phyloP scores from a whole-genome alignment of 2,888 invertebrate species.

The Mimumesa dahlbomi region DNA sequence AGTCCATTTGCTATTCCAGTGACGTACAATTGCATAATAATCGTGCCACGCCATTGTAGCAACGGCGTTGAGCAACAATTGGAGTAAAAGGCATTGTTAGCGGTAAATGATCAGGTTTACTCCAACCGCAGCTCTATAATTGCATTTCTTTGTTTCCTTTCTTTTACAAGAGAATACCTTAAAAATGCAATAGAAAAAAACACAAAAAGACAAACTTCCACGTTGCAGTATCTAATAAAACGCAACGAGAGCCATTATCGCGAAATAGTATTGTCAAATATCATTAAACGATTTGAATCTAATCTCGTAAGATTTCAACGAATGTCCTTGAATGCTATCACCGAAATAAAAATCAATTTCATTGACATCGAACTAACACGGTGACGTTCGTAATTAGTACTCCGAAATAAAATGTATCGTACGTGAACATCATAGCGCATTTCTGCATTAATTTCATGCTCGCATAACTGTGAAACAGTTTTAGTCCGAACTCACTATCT shows the following conservation, averaged over 20 bases:
- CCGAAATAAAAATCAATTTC: no score
- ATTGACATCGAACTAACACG: no score
- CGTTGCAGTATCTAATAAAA: no score
- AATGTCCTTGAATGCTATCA: no score
- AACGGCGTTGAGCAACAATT: conserved; percentile 54
- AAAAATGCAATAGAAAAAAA: no score
- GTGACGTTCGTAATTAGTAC: no score
- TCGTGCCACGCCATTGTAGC: conserved; percentile 36
- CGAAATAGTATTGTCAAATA: no score
- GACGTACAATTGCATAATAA: conserved; percentile 62
- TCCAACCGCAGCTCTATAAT: conserved; percentile 9
- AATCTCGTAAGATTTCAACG: no score
- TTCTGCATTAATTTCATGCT: conserved; percentile 67
- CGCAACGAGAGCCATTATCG: no score
- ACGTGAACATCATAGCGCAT: conserved; percentile 16
- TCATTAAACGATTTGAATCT: no score
- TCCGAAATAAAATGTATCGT: conserved; percentile 11
- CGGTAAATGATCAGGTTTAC: conserved; percentile 36
- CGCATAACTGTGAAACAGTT: conserved; percentile 60
- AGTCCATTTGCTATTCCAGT: conserved; percentile 58
- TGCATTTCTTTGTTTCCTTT: not conserved
- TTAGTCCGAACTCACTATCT: conserved; percentile 37
- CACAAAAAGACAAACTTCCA: no score
- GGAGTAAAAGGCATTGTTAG: conserved; percentile 42
- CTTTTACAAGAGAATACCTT: no score